Base-by-base conservation (phyloP, 2,797 vertebrate genomes). In the Antennarius maculatus region DNA sequence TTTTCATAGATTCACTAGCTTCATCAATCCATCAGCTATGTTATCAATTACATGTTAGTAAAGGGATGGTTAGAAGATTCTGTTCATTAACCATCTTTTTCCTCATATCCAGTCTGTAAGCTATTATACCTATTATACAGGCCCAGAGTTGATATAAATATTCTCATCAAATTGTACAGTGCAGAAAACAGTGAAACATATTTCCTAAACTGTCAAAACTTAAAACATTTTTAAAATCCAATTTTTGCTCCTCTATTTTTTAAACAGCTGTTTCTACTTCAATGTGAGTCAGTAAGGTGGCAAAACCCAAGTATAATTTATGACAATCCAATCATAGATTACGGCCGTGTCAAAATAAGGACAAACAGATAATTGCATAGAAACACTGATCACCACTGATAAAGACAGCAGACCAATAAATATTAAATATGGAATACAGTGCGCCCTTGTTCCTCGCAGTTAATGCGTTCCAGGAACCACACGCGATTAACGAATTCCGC, bases 281-380 rank as follows among this genome's bases (percentile, higher is more conserved):
- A 48, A 79, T 39, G n/a, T 45, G 6, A n/a, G 29, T 14, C 17
- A 56, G 18, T 4, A 2, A 41, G 9, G 47, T 14, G 66, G 34
- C 29, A 47, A 23, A 74, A 46, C 3, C 41, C 7, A 31, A 41
- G 12, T 53, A 49, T 34, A 52, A 63, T 62, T 72, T n/a, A 71
- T 29, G 61, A 57, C 18, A 49, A 64, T 72, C 7, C n/a, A 54
- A 67, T 67, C 52, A 70, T 62, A 42, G 63, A 59, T 46, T 18
- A 85, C 67, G 71, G 69, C 57, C 60, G 68, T 54, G 42, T 74
- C 74, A 62, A 61, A 55, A 61, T 28, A 61, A 76, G 23, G 29
- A 49, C 37, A 68, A 76, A 69, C 11, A 29, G 63, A 80, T 71
- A 78, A 46, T 87, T 89, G 89, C 86, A 89, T 88, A 89, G 87